phyloP scores from a whole-genome alignment of 2,888 invertebrate species.

The Limnephilus lunatus region DNA sequence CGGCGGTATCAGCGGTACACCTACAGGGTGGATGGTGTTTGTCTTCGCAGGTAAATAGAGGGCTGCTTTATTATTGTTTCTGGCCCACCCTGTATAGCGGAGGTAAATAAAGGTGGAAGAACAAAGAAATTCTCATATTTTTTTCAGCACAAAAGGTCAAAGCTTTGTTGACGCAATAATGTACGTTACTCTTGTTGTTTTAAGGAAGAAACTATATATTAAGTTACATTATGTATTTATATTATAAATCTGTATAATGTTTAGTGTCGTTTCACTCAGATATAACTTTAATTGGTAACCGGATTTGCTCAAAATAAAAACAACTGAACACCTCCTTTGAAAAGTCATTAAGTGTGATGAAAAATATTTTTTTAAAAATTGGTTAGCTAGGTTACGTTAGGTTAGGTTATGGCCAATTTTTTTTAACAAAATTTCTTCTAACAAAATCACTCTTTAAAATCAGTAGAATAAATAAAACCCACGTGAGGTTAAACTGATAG shows the following conservation, averaged over 20 bases:
- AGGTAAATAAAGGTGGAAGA: background rate
- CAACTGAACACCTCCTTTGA: too few species aligned
- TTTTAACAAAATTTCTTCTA: too few species aligned
- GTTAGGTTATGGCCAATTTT: too few species aligned
- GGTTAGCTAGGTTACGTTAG: too few species aligned
- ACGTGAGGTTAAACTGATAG: too few species aligned
- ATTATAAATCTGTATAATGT: background rate
- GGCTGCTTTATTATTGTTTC: background rate
- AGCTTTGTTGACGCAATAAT: background rate
- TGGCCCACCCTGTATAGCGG: background rate
- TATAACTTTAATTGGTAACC: too few species aligned
- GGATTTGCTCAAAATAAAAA: too few species aligned
- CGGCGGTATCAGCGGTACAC: background rate
- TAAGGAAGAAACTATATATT: background rate
- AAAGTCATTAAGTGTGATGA: too few species aligned
- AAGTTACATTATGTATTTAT: background rate
- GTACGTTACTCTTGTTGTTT: background rate
- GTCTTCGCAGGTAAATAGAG: background rate
- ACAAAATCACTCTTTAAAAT: too few species aligned
- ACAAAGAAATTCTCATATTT: background rate
- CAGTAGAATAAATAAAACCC: too few species aligned
- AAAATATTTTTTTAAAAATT: too few species aligned
- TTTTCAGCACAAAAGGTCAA: background rate
- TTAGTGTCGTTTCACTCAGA: background rate
- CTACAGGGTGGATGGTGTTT: background rate